Conservation (phyloP, 2,888 invertebrate genomes). For the Caenorhabditis panamensis region DNA sequence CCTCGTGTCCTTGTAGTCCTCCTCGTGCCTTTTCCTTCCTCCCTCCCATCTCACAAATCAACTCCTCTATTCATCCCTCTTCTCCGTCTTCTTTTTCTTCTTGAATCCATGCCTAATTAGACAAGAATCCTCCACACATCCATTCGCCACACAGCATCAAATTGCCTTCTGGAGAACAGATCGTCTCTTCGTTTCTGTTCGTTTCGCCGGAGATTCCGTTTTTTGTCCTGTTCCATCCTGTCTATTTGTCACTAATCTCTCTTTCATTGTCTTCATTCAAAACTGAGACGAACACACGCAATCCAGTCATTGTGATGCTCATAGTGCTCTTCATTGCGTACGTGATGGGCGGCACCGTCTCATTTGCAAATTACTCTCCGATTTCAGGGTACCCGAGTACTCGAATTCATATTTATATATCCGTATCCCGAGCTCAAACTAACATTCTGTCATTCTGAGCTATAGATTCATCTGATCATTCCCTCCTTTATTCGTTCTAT, state of each 20-base stretch:
- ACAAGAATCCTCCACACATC: neutral
- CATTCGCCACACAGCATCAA: slow-evolving; percentile 18
- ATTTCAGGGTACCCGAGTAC: slow-evolving; percentile 24
- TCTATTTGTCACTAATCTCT: too few species aligned
- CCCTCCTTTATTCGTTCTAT: neutral
- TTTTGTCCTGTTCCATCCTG: too few species aligned
- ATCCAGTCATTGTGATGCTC: too few species aligned
- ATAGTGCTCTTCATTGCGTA: neutral
- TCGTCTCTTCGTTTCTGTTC: neutral
- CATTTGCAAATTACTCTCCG: slow-evolving; percentile 42
- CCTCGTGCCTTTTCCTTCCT: slow-evolving; percentile 17
- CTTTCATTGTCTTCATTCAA: too few species aligned
- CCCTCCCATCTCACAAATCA: slow-evolving; percentile 38
- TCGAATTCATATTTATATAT: too few species aligned
- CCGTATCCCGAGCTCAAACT: too few species aligned
- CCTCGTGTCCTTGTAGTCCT: slow-evolving; percentile 30
- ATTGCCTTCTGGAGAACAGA: slow-evolving; percentile 11
- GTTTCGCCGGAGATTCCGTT: neutral
- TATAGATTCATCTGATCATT: slow-evolving; percentile 5
- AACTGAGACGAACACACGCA: too few species aligned
- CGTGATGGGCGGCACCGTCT: neutral
- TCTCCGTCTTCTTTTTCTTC: neutral
- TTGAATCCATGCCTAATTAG: slow-evolving; percentile 48
- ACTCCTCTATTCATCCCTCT: slow-evolving; percentile 36
- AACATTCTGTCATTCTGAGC: too few species aligned